These are phyloP conservation scores for Siniperca scherzeri DNA, from an alignment of 2,797 vertebrate species.

Conservation along the genomic window DNA sequence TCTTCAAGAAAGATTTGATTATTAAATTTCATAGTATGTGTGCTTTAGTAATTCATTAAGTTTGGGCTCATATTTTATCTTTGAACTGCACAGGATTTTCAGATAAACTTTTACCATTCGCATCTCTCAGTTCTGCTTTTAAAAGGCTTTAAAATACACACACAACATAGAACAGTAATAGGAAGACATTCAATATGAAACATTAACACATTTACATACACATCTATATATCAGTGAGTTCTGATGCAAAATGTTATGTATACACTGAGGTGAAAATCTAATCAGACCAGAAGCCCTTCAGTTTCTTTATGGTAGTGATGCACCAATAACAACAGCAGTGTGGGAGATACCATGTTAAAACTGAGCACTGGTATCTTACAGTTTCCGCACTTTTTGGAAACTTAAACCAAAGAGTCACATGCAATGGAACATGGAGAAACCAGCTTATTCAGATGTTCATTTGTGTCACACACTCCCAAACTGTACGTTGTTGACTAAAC, in stretches of 20 bases:
- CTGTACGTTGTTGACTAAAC: not conserved
- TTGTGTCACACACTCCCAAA: constrained; percentile 20
- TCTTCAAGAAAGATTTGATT: not conserved
- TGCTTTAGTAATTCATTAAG: constrained; percentile 49
- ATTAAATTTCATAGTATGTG: constrained; percentile 31
- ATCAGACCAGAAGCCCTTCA: constrained; percentile 64
- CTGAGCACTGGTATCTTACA: not conserved
- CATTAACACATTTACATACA: constrained; percentile 74
- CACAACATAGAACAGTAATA: constrained; percentile 57
- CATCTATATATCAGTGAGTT: constrained; percentile 64
- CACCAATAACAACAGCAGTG: constrained; percentile 54
- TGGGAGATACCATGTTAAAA: constrained; percentile 8
- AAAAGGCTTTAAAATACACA: constrained; percentile 64
- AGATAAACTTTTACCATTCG: constrained; percentile 20
- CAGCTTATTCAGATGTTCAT: not conserved
- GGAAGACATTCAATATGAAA: constrained; percentile 79
- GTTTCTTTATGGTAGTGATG: constrained; percentile 38
- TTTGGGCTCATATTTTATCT: constrained; percentile 13
- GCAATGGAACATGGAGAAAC: not conserved
- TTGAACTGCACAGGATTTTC: constrained; percentile 37
- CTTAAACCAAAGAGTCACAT: not conserved
- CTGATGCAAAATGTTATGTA: constrained; percentile 57
- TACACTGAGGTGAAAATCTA: constrained; percentile 53
- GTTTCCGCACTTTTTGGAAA: constrained; percentile 7
- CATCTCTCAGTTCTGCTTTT: constrained; percentile 31